Evolutionary conservation across 2,888 invertebrate genomes (phyloP), one percentile per base, ranked within the genome.

Genomic region (Mycalesis mineus): DNA sequence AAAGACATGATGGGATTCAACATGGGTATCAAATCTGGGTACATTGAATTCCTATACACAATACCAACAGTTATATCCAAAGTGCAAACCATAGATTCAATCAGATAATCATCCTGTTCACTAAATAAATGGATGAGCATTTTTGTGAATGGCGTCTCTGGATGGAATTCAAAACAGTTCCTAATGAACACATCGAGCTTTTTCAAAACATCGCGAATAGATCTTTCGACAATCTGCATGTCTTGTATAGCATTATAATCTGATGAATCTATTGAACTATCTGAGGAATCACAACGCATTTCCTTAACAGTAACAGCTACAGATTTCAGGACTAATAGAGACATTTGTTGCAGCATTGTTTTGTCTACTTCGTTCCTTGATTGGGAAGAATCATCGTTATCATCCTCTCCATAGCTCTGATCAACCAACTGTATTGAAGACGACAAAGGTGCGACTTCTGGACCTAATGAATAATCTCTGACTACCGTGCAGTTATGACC

Each of bases 41-140:
- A 95, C 58, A 95, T 93, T 0, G 95, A 94, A 72, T 95, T 95
- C 51, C 95, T 92, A 75, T 95, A 95, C 28, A 95, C 95, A 57
- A 97, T 93, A 40, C 96, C 96, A 22, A 95, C 94, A 0, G 95
- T 96, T 45, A 97, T 96, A 79, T 97, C 97, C 49, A 97, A 82
- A 37, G 96, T 95, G 78, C 97, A 97, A 7, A 97, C 95, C 96
- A 97, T 96, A 2, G 96, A 95, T 87, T 97, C 97, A 58, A 97
- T 95, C 68, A 97, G 85, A 72, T 95, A 96, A 81, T 97, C 97
- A 74, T 97, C 97, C 78, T 97, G 97, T 81, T 97, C 96, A 69
- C 95, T 95, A 73, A 97, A 97, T 57, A 97, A 86, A 78, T 95
- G 95, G 58, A 97, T 95, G 51, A 97, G 91, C 91, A 97, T 95